phyloP scores from a whole-genome alignment of 2,888 invertebrate genomes.

The Alloplasta piceator region DNA sequence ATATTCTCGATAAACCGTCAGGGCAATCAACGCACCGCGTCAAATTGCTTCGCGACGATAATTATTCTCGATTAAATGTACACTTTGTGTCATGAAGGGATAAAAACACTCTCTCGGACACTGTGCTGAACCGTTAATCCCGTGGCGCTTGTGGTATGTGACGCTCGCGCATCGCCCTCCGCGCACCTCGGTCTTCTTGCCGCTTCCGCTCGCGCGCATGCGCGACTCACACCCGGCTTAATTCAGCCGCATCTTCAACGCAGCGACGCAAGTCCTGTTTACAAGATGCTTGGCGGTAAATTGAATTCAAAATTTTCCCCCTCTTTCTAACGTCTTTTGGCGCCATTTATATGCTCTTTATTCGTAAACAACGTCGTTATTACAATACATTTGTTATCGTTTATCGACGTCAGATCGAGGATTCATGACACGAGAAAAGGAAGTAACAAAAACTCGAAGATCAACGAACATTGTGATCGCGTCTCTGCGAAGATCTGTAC shows the following conservation, averaged over 20 bases:
- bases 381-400: neutral
- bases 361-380: neutral
- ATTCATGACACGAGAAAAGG: too few relatives aligned
- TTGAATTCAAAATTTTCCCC: constrained; percentile 1
- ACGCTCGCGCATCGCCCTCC: constrained; percentile 31
- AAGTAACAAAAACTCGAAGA: neutral
- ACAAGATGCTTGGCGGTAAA: too few relatives aligned
- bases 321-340: neutral
- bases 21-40: constrained; percentile 80
- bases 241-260: constrained; percentile 34
- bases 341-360: too few relatives aligned
- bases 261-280: neutral
- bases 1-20: constrained; percentile 73
- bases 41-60: constrained; percentile 73
- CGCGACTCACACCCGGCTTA: constrained; percentile 42
- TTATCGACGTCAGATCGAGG: neutral
- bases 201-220: constrained; percentile 42
- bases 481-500: constrained; percentile 83
- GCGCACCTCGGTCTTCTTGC: too few relatives aligned
- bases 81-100: constrained; percentile 76
- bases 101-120: constrained; percentile 70
- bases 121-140: constrained; percentile 65
- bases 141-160: constrained; percentile 65
- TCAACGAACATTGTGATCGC: constrained; percentile 67
- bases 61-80: constrained; percentile 72